A percentile compares a stretch with the other conserved stretches of the same genome.
phyloP scores from a whole-genome alignment of 2,888 invertebrate species.

The Pollenia amentaria region DNA sequence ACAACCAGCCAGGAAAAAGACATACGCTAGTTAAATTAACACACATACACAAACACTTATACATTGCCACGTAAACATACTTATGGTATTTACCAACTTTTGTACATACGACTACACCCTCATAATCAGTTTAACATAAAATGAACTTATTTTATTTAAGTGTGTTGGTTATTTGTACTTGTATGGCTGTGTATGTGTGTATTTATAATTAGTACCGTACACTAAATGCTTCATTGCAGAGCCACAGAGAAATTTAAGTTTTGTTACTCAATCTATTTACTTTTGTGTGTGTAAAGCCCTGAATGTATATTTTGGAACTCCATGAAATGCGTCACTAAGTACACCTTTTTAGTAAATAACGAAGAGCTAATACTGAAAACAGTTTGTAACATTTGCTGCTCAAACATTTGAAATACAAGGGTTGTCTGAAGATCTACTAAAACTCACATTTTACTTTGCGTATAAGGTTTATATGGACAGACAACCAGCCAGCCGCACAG shows the following conservation, averaged over 20 bases:
- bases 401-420: no score
- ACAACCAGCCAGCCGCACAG: no score
- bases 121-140: constrained; percentile 64
- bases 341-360: constrained; percentile 25
- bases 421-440: no score
- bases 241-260: background rate
- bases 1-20: constrained; percentile 45
- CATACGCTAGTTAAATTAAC: constrained; percentile 11
- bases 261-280: background rate
- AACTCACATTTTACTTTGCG: no score
- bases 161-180: background rate
- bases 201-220: background rate
- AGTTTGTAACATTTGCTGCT: background rate
- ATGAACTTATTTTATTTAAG: constrained; percentile 53
- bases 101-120: constrained; percentile 21
- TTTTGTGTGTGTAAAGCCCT: background rate
- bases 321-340: constrained; percentile 26
- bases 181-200: background rate
- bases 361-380: background rate
- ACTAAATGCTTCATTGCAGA: no score
- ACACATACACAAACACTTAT: background rate
- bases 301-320: constrained; percentile 13
- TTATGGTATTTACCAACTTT: background rate
- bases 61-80: background rate
- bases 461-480: no score